These are phyloP conservation scores for Andinoacara biseriatus DNA, from an alignment of 2,113 vertebrate species.

Conservation along the genomic window DNA sequence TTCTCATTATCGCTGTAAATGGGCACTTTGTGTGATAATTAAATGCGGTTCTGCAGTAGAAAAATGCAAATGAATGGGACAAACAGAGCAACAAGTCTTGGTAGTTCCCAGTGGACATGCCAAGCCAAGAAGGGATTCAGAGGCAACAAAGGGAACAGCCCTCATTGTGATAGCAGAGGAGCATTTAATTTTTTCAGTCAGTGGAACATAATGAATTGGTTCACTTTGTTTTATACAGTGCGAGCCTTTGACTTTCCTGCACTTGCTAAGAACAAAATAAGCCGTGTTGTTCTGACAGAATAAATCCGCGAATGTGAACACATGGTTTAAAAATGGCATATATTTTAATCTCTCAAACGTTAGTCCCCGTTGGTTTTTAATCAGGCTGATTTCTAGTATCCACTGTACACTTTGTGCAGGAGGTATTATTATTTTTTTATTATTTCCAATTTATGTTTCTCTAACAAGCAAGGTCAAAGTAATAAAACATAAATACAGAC, in stretches of 20 bases:
- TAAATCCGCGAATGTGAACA: neutral
- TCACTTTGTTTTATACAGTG: slow-evolving; percentile 27
- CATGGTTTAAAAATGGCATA: neutral
- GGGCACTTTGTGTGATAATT: slow-evolving; percentile 62
- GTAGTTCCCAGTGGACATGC: slow-evolving; percentile 41
- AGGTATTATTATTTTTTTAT: slow-evolving; percentile 19
- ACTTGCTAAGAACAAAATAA: slow-evolving; percentile 15
- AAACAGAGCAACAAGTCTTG: slow-evolving; percentile 51
- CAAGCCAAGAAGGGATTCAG: slow-evolving; percentile 45
- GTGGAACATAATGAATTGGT: slow-evolving; percentile 40
- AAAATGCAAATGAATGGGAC: slow-evolving; percentile 62
- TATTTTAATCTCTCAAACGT: neutral
- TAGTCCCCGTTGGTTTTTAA: neutral
- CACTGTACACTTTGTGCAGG: neutral
- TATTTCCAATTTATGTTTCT: neutral
- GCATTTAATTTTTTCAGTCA: slow-evolving; percentile 19
- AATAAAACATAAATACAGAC: slow-evolving; percentile 29
- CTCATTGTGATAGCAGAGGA: slow-evolving; percentile 26
- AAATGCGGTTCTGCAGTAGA: slow-evolving; percentile 52
- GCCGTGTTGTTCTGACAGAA: neutral
- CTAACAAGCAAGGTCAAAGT: slow-evolving; percentile 30
- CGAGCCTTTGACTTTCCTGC: neutral
- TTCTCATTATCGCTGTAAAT: slow-evolving; percentile 60
- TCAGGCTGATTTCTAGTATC: neutral
- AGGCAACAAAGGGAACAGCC: slow-evolving; percentile 53